Evolutionary conservation across 2,888 invertebrate genomes (phyloP).

Genomic region (Nomada flava): DNA sequence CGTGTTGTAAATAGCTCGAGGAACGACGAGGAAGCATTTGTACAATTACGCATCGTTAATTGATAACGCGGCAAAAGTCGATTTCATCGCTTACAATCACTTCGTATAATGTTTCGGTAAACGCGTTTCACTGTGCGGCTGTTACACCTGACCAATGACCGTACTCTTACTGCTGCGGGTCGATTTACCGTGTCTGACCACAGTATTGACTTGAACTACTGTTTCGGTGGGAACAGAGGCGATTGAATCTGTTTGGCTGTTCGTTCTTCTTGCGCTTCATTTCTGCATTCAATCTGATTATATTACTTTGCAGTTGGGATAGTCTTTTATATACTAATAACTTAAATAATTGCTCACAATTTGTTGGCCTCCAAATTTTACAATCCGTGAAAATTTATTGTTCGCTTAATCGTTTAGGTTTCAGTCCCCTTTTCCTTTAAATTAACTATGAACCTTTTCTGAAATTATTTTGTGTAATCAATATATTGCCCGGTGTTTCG

Average conservation of each 20-base stretch:
- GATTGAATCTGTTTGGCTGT: slow-evolving; percentile 21
- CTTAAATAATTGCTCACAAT: no score
- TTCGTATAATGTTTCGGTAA: not conserved
- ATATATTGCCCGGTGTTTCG: no score
- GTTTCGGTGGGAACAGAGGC: slow-evolving; percentile 15
- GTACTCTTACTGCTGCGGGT: slow-evolving; percentile 24
- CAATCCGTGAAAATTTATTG: no score
- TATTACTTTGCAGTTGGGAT: not conserved
- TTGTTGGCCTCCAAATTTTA: no score
- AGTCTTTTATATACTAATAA: not conserved
- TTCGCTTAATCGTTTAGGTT: no score
- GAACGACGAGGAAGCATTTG: not conserved
- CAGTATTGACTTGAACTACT: slow-evolving; percentile 36
- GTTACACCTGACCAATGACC: slow-evolving; percentile 32
- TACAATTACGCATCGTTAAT: slow-evolving; percentile 7
- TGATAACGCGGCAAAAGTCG: slow-evolving; percentile 1
- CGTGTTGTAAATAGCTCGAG: not conserved
- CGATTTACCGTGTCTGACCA: slow-evolving; percentile 20
- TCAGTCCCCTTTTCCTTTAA: no score
- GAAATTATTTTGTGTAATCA: no score
- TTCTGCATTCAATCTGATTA: not conserved
- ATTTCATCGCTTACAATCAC: slow-evolving; percentile 18
- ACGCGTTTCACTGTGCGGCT: not conserved
- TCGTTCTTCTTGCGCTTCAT: not conserved
- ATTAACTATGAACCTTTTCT: no score